Conservation (phyloP, 2,113 vertebrate genomes). For the Cephalopterus ornatus region DNA sequence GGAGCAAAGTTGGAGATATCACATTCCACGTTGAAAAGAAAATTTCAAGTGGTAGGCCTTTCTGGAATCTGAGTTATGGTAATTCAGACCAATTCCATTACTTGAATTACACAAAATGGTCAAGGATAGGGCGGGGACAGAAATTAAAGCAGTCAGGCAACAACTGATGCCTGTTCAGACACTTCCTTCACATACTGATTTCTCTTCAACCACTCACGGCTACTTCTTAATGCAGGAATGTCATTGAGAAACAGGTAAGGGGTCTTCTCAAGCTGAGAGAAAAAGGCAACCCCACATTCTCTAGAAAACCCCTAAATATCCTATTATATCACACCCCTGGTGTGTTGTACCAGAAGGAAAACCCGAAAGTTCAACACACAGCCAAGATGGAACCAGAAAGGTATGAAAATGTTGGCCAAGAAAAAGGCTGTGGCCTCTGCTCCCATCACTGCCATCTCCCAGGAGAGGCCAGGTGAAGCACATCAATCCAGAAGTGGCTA, state of each 20-base stretch:
- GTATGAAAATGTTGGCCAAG: not conserved
- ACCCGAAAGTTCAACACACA: not conserved
- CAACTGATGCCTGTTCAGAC: not conserved
- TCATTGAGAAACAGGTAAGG: not conserved
- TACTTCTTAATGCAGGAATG: not conserved
- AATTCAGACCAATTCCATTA: not conserved
- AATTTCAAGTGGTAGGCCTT: not conserved
- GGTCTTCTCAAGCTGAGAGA: not conserved
- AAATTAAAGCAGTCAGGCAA: not conserved
- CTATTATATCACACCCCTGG: not conserved
- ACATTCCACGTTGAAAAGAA: not conserved
- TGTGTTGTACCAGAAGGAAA: not conserved
- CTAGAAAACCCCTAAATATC: not conserved
- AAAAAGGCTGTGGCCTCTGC: not conserved
- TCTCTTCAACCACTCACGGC: not conserved
- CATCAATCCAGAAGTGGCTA: not conserved
- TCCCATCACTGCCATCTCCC: rapidly evolving
- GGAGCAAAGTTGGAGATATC: not conserved
- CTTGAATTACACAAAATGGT: not conserved
- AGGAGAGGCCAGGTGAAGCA: not conserved
- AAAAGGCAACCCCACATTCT: not conserved
- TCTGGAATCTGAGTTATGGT: not conserved
- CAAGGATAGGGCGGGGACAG: rapidly evolving
- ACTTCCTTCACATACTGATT: not conserved
- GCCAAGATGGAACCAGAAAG: not conserved